A percentile compares a stretch with the other conserved stretches of the same genome.
Evolutionary conservation across 2,113 vertebrate species (phyloP).

Genomic region (Vicugna pacos): DNA sequence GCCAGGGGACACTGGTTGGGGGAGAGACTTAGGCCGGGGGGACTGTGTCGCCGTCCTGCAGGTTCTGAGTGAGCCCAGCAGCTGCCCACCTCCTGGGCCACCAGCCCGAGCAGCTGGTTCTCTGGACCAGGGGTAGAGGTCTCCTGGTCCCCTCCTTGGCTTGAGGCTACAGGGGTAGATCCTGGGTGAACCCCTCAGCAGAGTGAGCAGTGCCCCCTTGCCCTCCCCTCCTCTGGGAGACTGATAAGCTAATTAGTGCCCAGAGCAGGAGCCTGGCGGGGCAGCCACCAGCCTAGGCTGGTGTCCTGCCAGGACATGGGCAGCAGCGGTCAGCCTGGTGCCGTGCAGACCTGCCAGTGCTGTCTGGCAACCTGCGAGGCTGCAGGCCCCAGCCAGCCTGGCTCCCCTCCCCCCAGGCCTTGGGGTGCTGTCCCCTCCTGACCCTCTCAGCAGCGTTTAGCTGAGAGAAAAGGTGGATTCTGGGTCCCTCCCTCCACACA

Average conservation of each 20-base stretch:
- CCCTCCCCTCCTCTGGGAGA: neutral
- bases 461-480: neutral
- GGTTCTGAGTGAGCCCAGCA: no score
- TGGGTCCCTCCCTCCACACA: neutral
- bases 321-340: neutral
- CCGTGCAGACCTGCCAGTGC: neutral
- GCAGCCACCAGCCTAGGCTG: neutral
- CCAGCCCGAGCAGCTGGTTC: no score
- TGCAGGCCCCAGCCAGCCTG: neutral
- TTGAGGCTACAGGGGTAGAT: no score
- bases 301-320: neutral
- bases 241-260: neutral
- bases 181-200: no score
- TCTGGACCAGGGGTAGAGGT: no score
- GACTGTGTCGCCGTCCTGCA: no score
- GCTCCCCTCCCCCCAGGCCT: neutral
- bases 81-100: no score
- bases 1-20: no score
- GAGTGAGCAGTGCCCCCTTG: neutral
- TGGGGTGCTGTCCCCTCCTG: neutral
- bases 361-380: conserved; percentile 11
- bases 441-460: neutral
- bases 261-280: neutral
- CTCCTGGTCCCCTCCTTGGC: no score
- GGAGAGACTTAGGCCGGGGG: no score